Conservation (phyloP, 2,888 invertebrate genomes). For the Mesochorus sp. region DNA sequence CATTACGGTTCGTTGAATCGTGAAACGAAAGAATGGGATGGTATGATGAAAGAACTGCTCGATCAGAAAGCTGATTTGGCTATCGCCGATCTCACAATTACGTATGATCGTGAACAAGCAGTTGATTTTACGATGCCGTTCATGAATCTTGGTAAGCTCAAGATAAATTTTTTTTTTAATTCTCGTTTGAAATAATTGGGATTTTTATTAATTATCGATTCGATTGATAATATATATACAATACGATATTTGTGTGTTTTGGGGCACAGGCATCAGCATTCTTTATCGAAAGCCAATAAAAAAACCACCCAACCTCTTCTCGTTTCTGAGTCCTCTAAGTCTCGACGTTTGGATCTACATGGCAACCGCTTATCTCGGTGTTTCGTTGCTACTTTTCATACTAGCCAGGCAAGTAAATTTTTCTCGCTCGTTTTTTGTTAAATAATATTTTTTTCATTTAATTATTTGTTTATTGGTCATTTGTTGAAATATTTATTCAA, state of each 20-base stretch:
- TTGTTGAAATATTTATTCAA: too few relatives aligned
- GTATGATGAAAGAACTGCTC: slow-evolving; percentile 93
- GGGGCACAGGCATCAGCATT: slow-evolving; percentile 83
- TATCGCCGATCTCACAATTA: slow-evolving; percentile 98
- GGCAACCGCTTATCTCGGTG: slow-evolving; percentile 86
- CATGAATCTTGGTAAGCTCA: slow-evolving; percentile 95
- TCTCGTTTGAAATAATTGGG: not conserved
- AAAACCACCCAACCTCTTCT: slow-evolving; percentile 87
- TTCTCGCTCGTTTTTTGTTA: not conserved
- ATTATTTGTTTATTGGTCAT: too few relatives aligned
- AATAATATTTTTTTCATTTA: too few relatives aligned
- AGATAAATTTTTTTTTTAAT: not conserved
- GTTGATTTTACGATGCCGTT: slow-evolving; percentile 94
- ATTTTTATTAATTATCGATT: not conserved
- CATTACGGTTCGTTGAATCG: slow-evolving; percentile 92
- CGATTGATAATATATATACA: not conserved
- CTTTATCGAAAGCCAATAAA: slow-evolving; percentile 86
- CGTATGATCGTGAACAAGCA: slow-evolving; percentile 94
- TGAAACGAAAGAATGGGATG: slow-evolving; percentile 94
- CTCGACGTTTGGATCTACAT: slow-evolving; percentile 87
- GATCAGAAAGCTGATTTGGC: slow-evolving; percentile 97
- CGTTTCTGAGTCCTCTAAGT: slow-evolving; percentile 87
- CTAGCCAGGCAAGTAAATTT: slow-evolving; percentile 83
- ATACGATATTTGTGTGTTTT: not conserved
- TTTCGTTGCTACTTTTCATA: slow-evolving; percentile 86